These are phyloP conservation scores for Sardina pilchardus DNA, from an alignment of 2,113 vertebrate species.

Conservation along the genomic window DNA sequence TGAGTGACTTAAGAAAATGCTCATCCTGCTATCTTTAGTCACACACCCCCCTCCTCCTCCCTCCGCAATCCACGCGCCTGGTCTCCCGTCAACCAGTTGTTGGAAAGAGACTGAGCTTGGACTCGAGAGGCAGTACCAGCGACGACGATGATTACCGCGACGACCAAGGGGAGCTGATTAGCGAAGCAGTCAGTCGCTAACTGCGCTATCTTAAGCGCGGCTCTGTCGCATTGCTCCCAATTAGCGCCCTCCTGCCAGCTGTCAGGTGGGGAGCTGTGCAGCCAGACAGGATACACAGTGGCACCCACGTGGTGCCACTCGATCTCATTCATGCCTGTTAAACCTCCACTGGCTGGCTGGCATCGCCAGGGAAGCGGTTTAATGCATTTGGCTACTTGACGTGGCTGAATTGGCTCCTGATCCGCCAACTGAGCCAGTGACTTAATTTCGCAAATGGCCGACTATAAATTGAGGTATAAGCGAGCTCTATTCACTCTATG, in stretches of 20 bases:
- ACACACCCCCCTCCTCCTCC: no score
- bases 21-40: background rate
- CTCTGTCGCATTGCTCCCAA: background rate
- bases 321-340: background rate
- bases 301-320: background rate
- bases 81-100: background rate
- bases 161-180: background rate
- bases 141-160: background rate
- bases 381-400: background rate
- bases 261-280: background rate
- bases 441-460: background rate
- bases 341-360: background rate
- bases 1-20: constrained; percentile 4
- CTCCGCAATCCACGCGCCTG: background rate
- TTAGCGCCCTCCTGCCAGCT: background rate
- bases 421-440: background rate
- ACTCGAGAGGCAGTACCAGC: background rate
- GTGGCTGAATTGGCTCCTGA: background rate
- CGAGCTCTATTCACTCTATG: background rate
- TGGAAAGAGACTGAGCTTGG: background rate
- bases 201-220: background rate
- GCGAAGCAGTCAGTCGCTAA: background rate
- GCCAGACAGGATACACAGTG: background rate
- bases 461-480: background rate
- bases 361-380: background rate